phyloP scores from a whole-genome alignment of 2,888 invertebrate species.

The Antitype chi region DNA sequence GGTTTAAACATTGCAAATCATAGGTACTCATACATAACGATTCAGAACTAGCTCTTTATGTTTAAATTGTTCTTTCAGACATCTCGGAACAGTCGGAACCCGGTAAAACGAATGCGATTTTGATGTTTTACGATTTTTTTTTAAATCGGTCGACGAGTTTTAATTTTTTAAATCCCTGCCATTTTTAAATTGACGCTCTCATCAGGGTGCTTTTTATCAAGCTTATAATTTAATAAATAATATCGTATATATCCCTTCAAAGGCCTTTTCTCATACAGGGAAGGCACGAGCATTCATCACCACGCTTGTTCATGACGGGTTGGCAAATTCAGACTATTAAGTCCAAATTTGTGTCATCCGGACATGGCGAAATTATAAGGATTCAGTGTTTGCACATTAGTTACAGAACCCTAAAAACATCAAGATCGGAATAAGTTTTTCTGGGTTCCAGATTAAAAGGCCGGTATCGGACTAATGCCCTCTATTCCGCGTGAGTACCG shows the following conservation, averaged over 20 bases:
- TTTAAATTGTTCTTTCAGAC: slow-evolving; percentile 1
- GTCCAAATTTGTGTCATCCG: background rate
- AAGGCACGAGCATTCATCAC: background rate
- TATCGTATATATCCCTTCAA: too few relatives aligned
- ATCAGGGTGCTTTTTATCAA: background rate
- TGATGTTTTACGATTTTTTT: too few relatives aligned
- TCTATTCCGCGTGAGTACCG: too few relatives aligned
- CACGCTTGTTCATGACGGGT: background rate
- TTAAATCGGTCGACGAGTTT: background rate
- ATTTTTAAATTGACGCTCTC: background rate
- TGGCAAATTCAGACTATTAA: background rate
- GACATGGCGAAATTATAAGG: background rate
- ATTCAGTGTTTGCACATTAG: background rate
- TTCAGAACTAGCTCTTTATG: background rate
- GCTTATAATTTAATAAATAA: background rate
- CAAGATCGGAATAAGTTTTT: background rate
- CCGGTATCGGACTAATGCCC: background rate
- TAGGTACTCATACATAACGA: background rate
- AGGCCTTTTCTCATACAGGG: background rate
- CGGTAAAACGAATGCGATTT: background rate
- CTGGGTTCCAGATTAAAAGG: background rate
- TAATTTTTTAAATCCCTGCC: background rate
- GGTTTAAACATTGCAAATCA: slow-evolving; percentile 1
- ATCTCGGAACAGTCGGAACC: background rate
- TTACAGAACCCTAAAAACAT: background rate